These are phyloP conservation scores for Lemur catta DNA, from an alignment of 2,797 vertebrate genomes.

Conservation along the genomic window DNA sequence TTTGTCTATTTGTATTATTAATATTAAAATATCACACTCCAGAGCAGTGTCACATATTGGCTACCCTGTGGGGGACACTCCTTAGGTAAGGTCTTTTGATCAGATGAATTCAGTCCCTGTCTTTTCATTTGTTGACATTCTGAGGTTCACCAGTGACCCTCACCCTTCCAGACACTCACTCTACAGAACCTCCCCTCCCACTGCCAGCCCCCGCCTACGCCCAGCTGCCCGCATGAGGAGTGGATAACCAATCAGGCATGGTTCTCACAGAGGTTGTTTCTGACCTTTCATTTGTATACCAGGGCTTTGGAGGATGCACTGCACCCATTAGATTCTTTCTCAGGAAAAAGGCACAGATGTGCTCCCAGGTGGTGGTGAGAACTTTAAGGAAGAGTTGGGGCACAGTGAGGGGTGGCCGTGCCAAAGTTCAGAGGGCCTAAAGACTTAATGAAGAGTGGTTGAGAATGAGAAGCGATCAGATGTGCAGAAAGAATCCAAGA, in stretches of 20 bases:
- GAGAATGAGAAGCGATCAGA: neutral
- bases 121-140: neutral
- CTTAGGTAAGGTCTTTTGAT: neutral
- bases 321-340: neutral
- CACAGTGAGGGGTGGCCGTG: neutral
- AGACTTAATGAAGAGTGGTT: neutral
- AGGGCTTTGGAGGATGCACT: neutral
- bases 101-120: neutral
- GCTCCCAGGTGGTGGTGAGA: neutral
- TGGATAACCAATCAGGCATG: neutral
- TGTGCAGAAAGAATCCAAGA: neutral
- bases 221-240: neutral
- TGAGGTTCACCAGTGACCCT: neutral
- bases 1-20: neutral
- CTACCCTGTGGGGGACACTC: neutral
- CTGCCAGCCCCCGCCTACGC: accelerated
- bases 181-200: neutral
- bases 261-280: neutral
- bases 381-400: neutral
- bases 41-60: neutral
- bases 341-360: neutral
- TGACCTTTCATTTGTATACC: neutral
- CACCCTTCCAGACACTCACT: neutral
- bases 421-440: neutral
- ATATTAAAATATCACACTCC: neutral